These are phyloP conservation scores for Semotilus atromaculatus DNA, from an alignment of 2,797 vertebrate species.

Conservation along the genomic window DNA sequence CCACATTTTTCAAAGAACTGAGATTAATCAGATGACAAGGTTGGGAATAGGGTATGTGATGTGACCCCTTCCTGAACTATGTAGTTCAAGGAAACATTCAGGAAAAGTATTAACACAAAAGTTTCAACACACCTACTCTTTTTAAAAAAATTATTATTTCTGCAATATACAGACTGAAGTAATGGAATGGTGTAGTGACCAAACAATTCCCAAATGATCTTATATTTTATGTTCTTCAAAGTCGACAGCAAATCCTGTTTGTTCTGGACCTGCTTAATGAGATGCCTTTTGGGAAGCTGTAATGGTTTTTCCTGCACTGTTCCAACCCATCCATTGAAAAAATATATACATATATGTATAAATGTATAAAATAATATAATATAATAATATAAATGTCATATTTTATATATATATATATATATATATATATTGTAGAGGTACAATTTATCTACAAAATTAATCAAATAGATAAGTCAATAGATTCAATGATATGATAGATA, in stretches of 20 bases:
- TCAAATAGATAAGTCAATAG: neutral
- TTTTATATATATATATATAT: no score
- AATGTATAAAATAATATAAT: no score
- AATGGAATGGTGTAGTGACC: neutral
- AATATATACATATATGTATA: no score
- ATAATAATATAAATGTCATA: no score
- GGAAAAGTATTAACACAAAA: neutral
- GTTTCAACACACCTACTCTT: neutral
- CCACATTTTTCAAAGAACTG: constrained; percentile 16
- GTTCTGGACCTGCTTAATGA: no score
- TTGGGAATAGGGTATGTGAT: neutral
- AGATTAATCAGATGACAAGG: constrained; percentile 5
- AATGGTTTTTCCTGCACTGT: no score
- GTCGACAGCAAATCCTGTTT: neutral
- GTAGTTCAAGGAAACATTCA: neutral
- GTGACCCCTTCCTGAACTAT: neutral
- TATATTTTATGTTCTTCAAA: neutral
- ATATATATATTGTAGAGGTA: neutral
- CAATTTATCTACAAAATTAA: neutral
- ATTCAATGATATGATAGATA: neutral
- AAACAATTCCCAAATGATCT: neutral
- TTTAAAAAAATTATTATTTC: neutral
- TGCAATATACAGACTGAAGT: neutral
- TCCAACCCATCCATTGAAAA: no score
- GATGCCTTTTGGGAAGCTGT: neutral